Base-by-base conservation (phyloP, 2,113 vertebrate species). In the Pelodiscus sinensis region DNA sequence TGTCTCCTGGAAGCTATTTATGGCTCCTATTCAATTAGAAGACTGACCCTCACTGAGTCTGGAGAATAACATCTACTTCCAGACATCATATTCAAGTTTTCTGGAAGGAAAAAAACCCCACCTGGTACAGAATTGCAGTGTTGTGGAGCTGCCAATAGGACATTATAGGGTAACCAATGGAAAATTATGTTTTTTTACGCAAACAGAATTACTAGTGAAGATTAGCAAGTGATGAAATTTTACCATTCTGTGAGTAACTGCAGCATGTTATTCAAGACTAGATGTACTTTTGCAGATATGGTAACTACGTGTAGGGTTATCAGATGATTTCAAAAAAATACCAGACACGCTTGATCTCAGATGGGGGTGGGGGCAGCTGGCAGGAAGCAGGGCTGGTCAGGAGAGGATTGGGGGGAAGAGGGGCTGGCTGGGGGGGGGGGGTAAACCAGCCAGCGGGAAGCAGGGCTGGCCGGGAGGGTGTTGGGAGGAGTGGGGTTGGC, bases 1-100 rank as follows among this genome's bases (percentile, higher is more conserved):
- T 95, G 96, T 95, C 93, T 96, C 92, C 94, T 96, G 90, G 95
- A 93, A 96, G 92, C 95, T 95, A 96, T 96, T 96, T 96, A 94
- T 90, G 92, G 94, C 83, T 92, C 86, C 90, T 96, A 93, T 96
- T 96, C 96, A 97, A 85, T 95, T 92, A 95, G 92, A 92, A 94
- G 95, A 91, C 85, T 93, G 91, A 96, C 89, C 89, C 54, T 1
- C 87, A 96, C 44, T 9, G 87, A 88, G 84, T 79, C 1, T 5
- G 84, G 84, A 97, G 87, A 95, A 96, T 87, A 90, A 81, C 93
- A 94, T 96, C 92, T 95, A 92, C 86, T 97, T 96, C 89, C 89
- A 96, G 94, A 77, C 95, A 94, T 94, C 95, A 96, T 90, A 91
- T 8, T 97, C 94, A 93, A 91, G 86, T 96, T 96, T 96, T 92